These are phyloP conservation scores for Acutogordius australiensis DNA, from an alignment of 2,888 invertebrate species.

Conservation along the genomic window DNA sequence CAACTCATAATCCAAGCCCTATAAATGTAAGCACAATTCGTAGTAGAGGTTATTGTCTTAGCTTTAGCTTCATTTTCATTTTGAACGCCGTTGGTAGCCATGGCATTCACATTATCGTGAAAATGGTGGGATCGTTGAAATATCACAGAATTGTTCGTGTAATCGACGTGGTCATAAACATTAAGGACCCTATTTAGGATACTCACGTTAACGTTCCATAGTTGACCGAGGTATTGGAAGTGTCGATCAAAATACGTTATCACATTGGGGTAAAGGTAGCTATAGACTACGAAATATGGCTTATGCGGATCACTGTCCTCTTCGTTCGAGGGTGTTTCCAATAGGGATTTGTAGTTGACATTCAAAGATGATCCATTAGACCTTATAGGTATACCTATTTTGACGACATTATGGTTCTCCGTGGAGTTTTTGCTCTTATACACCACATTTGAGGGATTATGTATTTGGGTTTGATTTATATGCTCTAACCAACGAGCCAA, in stretches of 20 bases:
- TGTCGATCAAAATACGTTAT: too few species aligned
- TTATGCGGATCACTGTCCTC: not conserved
- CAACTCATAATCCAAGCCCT: slow-evolving; percentile 13
- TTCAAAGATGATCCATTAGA: too few species aligned
- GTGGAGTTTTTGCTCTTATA: too few species aligned
- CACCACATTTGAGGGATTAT: too few species aligned
- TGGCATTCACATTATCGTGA: too few species aligned
- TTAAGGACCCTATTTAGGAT: not conserved
- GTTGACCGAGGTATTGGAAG: not conserved
- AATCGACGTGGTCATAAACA: too few species aligned
- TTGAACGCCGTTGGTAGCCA: too few species aligned
- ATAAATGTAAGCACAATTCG: not conserved
- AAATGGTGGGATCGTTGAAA: too few species aligned
- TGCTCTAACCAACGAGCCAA: not conserved
- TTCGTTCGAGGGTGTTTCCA: not conserved
- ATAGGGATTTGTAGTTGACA: not conserved
- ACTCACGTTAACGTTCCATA: not conserved
- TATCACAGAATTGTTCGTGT: too few species aligned
- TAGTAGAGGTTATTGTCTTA: not conserved
- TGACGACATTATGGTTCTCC: not conserved
- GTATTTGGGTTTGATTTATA: not conserved
- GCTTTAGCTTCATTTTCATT: too few species aligned
- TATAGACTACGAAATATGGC: not conserved
- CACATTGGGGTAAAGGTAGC: not conserved
- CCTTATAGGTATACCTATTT: too few species aligned